Evolutionary conservation across 2,797 vertebrate species (phyloP).

Genomic region (Lepilemur septentrionalis): DNA sequence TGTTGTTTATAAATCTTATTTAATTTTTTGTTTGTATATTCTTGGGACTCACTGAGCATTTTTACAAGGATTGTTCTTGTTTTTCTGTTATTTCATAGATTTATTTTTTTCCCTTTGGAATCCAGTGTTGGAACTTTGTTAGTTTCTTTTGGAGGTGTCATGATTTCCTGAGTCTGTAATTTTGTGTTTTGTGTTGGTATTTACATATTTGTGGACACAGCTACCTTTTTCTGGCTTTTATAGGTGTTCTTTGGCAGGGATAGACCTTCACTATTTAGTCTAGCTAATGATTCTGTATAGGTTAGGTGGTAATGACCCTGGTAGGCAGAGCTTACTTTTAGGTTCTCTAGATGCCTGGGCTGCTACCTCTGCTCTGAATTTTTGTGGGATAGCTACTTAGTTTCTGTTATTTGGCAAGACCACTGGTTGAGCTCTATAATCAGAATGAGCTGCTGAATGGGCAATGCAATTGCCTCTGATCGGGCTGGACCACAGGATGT

Average conservation of each 20-base stretch:
- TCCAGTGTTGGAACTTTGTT: background rate
- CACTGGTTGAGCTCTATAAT: background rate
- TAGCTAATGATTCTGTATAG: background rate
- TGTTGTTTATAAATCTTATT: too few relatives aligned
- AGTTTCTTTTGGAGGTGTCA: background rate
- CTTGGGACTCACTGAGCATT: background rate
- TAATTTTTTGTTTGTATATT: too few relatives aligned
- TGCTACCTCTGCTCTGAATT: background rate
- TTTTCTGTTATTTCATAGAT: background rate
- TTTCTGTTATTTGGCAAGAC: background rate
- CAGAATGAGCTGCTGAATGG: background rate
- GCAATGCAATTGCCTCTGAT: background rate
- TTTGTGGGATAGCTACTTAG: background rate
- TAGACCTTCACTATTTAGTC: background rate
- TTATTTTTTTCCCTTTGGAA: background rate
- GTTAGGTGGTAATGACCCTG: background rate
- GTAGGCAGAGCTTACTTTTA: background rate
- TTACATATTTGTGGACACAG: background rate
- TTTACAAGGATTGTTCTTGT: background rate
- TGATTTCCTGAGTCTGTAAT: background rate
- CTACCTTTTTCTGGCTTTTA: background rate
- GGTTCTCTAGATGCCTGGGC: background rate
- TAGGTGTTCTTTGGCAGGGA: background rate
- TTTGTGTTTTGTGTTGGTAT: background rate
- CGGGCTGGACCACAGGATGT: background rate